These are phyloP conservation scores for Suncus etruscus DNA, from an alignment of 2,113 vertebrate species.

Conservation along the genomic window DNA sequence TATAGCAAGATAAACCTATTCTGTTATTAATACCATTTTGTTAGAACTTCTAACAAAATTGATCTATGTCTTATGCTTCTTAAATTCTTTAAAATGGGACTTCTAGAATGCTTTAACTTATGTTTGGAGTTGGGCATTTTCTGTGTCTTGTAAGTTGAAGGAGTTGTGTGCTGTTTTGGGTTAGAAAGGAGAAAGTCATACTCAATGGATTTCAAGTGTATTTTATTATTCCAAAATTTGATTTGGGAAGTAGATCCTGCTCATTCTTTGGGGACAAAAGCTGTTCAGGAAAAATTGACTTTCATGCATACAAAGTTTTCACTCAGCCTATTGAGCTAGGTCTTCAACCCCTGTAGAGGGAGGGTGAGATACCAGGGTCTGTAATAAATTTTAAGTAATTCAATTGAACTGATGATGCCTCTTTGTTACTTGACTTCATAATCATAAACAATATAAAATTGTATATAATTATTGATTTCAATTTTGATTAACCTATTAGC, in stretches of 20 bases:
- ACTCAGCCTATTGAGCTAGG: no score
- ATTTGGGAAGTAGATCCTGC: no score
- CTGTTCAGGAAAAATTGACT: no score
- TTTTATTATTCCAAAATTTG: no score
- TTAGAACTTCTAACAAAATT: neutral
- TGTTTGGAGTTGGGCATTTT: neutral
- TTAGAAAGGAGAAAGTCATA: no score
- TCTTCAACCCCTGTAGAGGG: neutral
- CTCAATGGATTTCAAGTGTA: no score
- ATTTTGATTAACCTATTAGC: neutral
- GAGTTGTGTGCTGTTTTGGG: no score
- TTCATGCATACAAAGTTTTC: no score
- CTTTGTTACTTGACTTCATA: neutral
- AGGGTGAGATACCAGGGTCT: neutral
- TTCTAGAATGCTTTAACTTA: neutral
- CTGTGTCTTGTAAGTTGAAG: rapidly evolving
- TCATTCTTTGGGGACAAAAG: no score
- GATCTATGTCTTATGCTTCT: neutral
- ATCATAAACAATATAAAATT: neutral
- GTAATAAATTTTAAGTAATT: neutral
- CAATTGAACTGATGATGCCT: neutral
- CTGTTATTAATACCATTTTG: neutral
- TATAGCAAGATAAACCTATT: neutral
- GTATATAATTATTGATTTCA: neutral
- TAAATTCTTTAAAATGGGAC: neutral